phyloP scores from a whole-genome alignment of 2,888 invertebrate genomes.

The Desoria tigrina region DNA sequence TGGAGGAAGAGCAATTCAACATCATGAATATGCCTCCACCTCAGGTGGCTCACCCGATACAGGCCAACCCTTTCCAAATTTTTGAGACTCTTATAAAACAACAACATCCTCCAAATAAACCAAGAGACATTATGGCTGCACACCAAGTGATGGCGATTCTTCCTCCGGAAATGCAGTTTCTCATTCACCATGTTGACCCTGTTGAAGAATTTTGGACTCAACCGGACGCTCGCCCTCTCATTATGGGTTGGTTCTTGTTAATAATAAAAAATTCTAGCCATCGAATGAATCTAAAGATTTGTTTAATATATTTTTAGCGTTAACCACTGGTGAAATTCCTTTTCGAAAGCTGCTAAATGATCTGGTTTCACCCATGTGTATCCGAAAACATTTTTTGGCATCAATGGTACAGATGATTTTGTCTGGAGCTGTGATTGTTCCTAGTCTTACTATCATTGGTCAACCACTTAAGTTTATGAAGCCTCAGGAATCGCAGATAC shows the following conservation, averaged over 20 bases:
- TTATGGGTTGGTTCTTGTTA: not conserved
- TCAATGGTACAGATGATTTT: conserved; percentile 3
- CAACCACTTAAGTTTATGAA: not conserved
- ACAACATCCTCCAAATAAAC: conserved; percentile 1
- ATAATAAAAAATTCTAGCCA: no score
- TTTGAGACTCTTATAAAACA: conserved; percentile 1
- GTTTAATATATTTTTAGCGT: no score
- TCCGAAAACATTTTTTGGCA: not conserved
- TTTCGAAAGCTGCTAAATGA: conserved; percentile 3
- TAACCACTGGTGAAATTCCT: conserved; percentile 2
- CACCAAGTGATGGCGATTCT: conserved; percentile 36
- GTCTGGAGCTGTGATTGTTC: not conserved
- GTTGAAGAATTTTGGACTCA: conserved; percentile 6
- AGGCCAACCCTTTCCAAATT: not conserved
- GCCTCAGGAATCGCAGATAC: no score
- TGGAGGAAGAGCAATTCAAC: not conserved
- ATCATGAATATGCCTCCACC: not conserved
- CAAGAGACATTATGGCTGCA: conserved; percentile 22
- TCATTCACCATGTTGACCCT: conserved; percentile 19
- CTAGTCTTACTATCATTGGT: not conserved
- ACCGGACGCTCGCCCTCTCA: not conserved
- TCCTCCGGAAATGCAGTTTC: conserved; percentile 35
- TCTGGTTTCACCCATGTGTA: not conserved
- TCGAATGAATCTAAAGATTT: no score
- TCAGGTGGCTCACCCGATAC: not conserved